These are phyloP conservation scores for Automeris io DNA, from an alignment of 2,888 invertebrate genomes.

Conservation along the genomic window DNA sequence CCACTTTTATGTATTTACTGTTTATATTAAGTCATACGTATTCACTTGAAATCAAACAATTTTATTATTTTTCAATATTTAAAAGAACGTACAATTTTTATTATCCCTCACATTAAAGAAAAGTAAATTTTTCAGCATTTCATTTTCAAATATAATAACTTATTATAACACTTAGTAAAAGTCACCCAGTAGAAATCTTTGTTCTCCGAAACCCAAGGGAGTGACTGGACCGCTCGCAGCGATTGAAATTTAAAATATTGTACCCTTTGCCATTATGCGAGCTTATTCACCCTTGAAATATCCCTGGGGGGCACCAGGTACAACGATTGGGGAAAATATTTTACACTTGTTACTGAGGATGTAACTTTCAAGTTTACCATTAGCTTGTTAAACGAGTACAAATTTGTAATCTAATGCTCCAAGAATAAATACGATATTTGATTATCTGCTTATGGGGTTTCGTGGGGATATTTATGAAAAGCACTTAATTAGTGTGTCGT, in stretches of 20 bases:
- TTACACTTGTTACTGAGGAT: slow-evolving; percentile 77
- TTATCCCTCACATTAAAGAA: too few species aligned
- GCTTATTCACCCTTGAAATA: slow-evolving; percentile 79
- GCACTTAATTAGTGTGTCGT: slow-evolving; percentile 75
- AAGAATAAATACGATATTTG: slow-evolving; percentile 36
- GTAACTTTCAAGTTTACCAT: slow-evolving; percentile 63
- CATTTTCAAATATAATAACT: slow-evolving; percentile 50
- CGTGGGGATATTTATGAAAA: slow-evolving; percentile 65
- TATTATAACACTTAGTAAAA: slow-evolving; percentile 66
- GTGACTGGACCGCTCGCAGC: slow-evolving; percentile 70
- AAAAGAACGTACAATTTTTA: slow-evolving; percentile 3
- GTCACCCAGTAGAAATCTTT: slow-evolving; percentile 69
- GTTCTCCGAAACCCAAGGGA: slow-evolving; percentile 58
- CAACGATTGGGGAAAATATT: slow-evolving; percentile 76
- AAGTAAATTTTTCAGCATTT: slow-evolving; percentile 3
- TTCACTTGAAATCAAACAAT: neutral
- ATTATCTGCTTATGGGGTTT: slow-evolving; percentile 18
- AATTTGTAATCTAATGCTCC: slow-evolving; percentile 28
- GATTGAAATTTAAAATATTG: slow-evolving; percentile 78
- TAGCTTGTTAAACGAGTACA: slow-evolving; percentile 30
- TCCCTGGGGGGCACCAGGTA: slow-evolving; percentile 75
- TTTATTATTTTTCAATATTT: neutral
- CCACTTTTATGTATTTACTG: neutral
- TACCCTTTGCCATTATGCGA: slow-evolving; percentile 77
- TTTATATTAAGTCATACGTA: neutral